Evolutionary conservation across 2,797 vertebrate species (phyloP).

Genomic region (Linurgus olivaceus): DNA sequence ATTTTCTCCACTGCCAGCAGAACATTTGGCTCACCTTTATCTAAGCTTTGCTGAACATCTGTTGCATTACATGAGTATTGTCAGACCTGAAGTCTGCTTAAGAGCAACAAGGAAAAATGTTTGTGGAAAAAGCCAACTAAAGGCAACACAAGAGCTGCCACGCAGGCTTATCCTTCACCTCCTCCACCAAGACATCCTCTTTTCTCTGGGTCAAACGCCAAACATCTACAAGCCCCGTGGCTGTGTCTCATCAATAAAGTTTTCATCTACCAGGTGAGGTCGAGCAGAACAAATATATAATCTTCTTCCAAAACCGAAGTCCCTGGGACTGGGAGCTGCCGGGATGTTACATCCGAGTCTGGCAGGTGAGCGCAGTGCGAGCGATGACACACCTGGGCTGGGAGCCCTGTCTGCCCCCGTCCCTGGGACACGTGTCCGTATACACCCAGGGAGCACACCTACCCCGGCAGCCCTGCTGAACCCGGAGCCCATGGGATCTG

Average conservation of each 20-base stretch:
- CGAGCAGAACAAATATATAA: neutral
- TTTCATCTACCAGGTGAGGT: neutral
- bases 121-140: neutral
- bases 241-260: neutral
- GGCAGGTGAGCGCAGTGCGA: accelerated
- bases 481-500: neutral
- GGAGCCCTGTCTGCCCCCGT: neutral
- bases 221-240: accelerated
- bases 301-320: neutral
- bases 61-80: neutral
- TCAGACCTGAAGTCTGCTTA: neutral
- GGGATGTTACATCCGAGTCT: neutral
- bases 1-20: neutral
- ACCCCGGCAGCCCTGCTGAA: neutral
- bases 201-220: neutral
- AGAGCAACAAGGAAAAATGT: neutral
- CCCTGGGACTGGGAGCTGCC: neutral
- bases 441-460: neutral
- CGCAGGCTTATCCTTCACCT: neutral
- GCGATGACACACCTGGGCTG: neutral
- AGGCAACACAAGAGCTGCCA: neutral
- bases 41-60: neutral
- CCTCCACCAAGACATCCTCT: neutral
- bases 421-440: neutral
- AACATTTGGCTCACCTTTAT: neutral